Evolutionary conservation across 2,113 vertebrate genomes (phyloP).

Genomic region (Esox niger): DNA sequence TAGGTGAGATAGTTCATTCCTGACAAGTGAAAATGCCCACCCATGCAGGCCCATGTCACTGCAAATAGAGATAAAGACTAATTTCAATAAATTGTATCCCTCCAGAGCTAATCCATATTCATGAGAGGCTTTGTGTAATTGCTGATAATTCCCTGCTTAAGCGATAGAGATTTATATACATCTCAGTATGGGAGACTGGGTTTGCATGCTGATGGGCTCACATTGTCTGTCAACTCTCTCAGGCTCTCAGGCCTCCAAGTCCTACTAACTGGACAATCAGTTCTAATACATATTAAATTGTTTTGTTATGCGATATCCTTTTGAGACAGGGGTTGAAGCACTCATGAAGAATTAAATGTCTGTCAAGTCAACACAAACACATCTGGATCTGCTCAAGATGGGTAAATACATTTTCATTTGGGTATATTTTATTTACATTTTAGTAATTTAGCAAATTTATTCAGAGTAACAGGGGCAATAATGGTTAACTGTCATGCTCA

Average conservation of each 20-base stretch:
- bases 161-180: conserved; percentile 46
- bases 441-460: no score
- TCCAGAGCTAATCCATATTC: conserved; percentile 51
- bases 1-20: conserved; percentile 50
- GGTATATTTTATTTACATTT: no score
- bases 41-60: conserved; percentile 41
- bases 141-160: conserved; percentile 47
- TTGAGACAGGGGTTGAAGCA: not conserved
- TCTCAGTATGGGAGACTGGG: conserved; percentile 28
- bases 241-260: not conserved
- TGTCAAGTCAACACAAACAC: not conserved
- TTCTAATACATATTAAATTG: conserved; percentile 16
- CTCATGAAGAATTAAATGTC: not conserved
- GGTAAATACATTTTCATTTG: not conserved
- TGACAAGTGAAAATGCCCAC: conserved; percentile 46
- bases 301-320: not conserved
- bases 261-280: conserved; percentile 19
- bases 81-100: conserved; percentile 58
- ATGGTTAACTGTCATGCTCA: no score
- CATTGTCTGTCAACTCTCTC: not conserved
- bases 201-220: conserved; percentile 20
- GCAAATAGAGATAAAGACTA: conserved; percentile 53
- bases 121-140: conserved; percentile 50
- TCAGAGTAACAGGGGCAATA: no score
- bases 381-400: not conserved